Evolutionary conservation across 2,797 vertebrate species (phyloP).

Genomic region (Hyperoplus immaculatus): DNA sequence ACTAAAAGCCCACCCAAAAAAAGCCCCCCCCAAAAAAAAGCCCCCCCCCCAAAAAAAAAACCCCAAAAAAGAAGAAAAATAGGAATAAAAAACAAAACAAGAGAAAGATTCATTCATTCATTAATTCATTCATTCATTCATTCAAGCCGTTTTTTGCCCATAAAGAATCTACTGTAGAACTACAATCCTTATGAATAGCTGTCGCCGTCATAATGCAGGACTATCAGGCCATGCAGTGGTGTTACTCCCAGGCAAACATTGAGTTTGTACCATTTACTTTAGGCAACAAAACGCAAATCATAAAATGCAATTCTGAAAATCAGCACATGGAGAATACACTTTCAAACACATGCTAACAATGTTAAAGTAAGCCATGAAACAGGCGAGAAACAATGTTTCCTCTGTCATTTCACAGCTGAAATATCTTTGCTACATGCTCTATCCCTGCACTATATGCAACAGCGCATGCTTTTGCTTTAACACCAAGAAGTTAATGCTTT

Average conservation of each 20-base stretch:
- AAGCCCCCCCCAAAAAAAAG: no score
- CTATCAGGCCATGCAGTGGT: neutral
- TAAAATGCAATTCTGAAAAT: neutral
- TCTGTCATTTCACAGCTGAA: neutral
- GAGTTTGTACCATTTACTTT: neutral
- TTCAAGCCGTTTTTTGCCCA: neutral
- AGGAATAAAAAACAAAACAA: no score
- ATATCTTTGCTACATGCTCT: constrained; percentile 17
- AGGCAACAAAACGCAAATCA: constrained; percentile 11
- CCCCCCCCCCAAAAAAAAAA: no score
- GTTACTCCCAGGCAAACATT: neutral
- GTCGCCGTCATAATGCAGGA: neutral
- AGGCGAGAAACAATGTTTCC: no score
- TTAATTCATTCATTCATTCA: neutral
- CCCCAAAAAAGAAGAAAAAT: no score
- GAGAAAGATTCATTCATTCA: neutral
- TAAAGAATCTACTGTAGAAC: neutral
- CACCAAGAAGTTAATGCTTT: neutral
- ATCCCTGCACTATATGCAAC: accelerated
- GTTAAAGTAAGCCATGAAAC: neutral
- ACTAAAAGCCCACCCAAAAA: no score
- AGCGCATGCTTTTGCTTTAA: constrained; percentile 38
- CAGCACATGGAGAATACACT: neutral
- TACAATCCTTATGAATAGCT: neutral
- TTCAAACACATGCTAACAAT: constrained; percentile 9